Evolutionary conservation across 2,888 invertebrate genomes (phyloP).

Genomic region (Sipha maydis): DNA sequence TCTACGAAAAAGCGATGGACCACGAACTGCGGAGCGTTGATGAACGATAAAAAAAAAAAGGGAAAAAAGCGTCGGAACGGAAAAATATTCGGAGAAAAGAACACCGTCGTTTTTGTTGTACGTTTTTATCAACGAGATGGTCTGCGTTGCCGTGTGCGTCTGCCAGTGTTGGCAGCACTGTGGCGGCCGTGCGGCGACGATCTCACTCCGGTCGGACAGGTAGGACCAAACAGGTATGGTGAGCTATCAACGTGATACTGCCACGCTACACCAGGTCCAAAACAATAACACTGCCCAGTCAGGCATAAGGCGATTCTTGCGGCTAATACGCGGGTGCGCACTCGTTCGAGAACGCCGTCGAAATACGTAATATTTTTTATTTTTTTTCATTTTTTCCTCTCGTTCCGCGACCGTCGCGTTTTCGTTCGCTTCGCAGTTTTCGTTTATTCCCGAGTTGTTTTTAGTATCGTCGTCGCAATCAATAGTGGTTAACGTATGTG

Average conservation of each 20-base stretch:
- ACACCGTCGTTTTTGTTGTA: too few relatives aligned
- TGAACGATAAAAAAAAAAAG: too few relatives aligned
- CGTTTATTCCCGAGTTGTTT: not conserved
- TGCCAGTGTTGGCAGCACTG: slow-evolving; percentile 40
- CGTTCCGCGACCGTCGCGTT: not conserved
- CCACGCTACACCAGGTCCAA: slow-evolving; percentile 55
- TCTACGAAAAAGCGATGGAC: too few relatives aligned
- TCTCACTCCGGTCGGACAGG: slow-evolving; percentile 41
- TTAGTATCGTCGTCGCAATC: not conserved
- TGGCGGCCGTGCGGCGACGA: slow-evolving; percentile 9
- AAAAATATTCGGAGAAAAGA: too few relatives aligned
- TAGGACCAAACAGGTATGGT: slow-evolving; percentile 46
- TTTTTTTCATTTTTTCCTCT: not conserved
- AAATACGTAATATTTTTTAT: not conserved
- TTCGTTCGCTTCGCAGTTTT: not conserved
- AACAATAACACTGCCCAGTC: slow-evolving; percentile 55
- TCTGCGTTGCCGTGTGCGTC: too few relatives aligned
- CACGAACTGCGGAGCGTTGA: too few relatives aligned
- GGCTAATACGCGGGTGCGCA: slow-evolving; percentile 20
- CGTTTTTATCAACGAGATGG: too few relatives aligned
- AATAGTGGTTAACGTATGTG: too few relatives aligned
- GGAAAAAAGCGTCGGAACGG: too few relatives aligned
- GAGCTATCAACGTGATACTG: slow-evolving; percentile 58
- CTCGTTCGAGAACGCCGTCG: not conserved
- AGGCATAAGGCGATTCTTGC: slow-evolving; percentile 40